Evolutionary conservation across 2,113 vertebrate species (phyloP).

Genomic region (Phyllostomus discolor): DNA sequence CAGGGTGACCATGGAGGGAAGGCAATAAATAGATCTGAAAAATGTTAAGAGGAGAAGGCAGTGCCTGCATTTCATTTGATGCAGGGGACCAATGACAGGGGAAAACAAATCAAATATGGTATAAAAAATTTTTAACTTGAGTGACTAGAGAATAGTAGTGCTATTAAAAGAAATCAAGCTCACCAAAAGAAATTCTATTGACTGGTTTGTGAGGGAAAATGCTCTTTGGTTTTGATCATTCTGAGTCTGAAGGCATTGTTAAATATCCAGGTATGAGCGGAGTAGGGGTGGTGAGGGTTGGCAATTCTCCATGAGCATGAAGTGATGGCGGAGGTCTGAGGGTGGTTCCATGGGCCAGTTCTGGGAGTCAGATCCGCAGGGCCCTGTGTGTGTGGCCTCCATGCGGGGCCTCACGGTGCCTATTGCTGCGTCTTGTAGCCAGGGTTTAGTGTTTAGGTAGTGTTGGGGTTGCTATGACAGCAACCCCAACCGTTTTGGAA

Average conservation of each 20-base stretch:
- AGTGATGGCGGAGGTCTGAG: background rate
- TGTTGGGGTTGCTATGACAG: background rate
- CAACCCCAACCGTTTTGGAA: too few species aligned
- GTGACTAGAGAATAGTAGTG: background rate
- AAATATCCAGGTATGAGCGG: background rate
- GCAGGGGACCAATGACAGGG: background rate
- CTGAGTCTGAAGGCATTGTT: background rate
- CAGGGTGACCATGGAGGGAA: background rate
- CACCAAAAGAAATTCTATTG: background rate
- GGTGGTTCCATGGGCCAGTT: fast-evolving
- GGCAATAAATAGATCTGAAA: background rate
- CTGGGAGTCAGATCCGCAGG: background rate
- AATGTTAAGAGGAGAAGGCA: background rate
- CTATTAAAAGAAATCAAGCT: background rate
- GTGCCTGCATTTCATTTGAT: background rate
- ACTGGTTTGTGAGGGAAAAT: background rate
- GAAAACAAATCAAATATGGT: background rate
- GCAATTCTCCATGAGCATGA: background rate
- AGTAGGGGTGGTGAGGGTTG: background rate
- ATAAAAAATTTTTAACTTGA: background rate
- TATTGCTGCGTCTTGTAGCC: too few species aligned
- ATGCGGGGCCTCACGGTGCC: fast-evolving
- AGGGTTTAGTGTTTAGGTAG: background rate
- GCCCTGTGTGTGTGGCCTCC: background rate
- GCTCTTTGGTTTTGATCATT: background rate